Conservation (phyloP, 2,797 vertebrate genomes). For the Epinephelus malabaricus region DNA sequence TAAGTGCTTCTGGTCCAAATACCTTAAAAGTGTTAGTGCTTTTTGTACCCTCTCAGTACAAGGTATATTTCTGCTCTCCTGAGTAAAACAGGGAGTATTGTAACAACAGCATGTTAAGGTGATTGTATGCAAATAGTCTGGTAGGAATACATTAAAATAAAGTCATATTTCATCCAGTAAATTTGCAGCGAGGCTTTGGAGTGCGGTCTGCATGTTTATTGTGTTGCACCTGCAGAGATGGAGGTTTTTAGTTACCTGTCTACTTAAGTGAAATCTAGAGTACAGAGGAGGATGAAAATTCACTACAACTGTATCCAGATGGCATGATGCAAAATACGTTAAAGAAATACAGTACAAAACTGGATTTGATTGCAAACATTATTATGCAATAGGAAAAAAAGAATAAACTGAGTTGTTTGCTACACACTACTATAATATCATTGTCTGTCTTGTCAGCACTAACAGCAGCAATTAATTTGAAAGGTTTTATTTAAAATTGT, state of each 20-base stretch:
- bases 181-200: not conserved
- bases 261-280: not conserved
- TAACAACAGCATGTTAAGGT: slow-evolving; percentile 7
- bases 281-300: not conserved
- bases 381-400: not conserved
- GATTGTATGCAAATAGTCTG: not conserved
- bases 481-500: not conserved
- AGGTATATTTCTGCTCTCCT: slow-evolving; percentile 20
- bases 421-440: not conserved
- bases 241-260: not conserved
- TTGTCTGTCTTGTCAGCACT: not conserved
- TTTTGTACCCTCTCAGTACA: slow-evolving; percentile 52
- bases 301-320: not conserved
- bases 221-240: slow-evolving; percentile 9
- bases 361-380: not conserved
- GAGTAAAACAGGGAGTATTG: not conserved
- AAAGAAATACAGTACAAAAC: slow-evolving; percentile 14
- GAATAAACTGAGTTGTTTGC: not conserved
- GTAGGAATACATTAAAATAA: not conserved
- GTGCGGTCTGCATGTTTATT: not conserved
- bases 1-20: slow-evolving; percentile 79
- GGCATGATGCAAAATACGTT: not conserved
- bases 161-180: slow-evolving; percentile 16
- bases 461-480: not conserved
- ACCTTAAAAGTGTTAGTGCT: slow-evolving; percentile 66